Evolutionary conservation across 1,140 invertebrate genomes (phyloP).

Genomic region (Physella acuta): DNA sequence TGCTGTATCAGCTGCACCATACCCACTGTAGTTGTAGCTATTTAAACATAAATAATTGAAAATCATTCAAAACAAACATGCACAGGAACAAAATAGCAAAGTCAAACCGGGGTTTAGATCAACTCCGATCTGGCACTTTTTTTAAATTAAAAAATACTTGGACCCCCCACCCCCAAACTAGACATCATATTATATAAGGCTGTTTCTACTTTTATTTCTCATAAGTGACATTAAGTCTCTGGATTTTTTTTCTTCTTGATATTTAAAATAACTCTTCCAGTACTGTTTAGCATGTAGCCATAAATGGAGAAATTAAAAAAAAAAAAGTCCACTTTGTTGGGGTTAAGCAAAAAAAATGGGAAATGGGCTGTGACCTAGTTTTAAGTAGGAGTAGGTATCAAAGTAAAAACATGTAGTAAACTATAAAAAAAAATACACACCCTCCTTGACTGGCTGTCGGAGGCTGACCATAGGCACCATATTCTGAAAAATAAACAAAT

Average conservation of each 20-base stretch:
- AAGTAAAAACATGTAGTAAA: no score
- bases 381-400: no score
- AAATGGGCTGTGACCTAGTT: no score
- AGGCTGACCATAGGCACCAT: conserved; percentile 10
- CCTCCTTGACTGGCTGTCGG: conserved; percentile 4
- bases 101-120: background rate
- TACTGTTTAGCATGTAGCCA: no score
- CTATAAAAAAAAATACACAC: background rate
- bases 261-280: no score
- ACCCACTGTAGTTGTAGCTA: conserved; percentile 17
- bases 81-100: background rate
- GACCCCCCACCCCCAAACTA: background rate
- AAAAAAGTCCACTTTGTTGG: no score
- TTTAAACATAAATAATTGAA: no score
- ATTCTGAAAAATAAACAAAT: background rate
- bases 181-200: background rate
- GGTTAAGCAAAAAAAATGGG: no score
- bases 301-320: no score
- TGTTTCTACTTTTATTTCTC: background rate
- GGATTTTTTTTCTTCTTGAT: no score
- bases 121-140: background rate
- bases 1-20: conserved; percentile 16
- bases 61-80: background rate
- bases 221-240: background rate
- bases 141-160: background rate